Percentiles rank a stretch among this genome's conserved stretches.
These are phyloP conservation scores for Acipenser oxyrinchus DNA, from an alignment of 2,797 vertebrate species.

Conservation along the genomic window DNA sequence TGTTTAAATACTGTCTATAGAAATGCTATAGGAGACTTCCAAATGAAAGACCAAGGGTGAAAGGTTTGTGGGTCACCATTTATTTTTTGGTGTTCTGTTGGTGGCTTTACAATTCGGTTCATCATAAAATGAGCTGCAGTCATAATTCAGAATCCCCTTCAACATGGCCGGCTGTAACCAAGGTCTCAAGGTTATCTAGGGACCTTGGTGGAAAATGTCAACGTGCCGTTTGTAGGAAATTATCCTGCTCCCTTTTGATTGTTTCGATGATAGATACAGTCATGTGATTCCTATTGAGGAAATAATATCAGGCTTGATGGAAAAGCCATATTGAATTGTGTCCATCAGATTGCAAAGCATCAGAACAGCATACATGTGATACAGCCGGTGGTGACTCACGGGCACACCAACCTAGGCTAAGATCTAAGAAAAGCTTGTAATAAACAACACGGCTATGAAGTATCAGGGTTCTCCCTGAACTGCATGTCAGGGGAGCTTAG, in stretches of 20 bases:
- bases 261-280: conserved; percentile 1
- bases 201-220: background rate
- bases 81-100: conserved; percentile 1
- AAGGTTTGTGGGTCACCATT: background rate
- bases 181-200: background rate
- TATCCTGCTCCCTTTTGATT: background rate
- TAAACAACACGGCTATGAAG: no score
- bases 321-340: background rate
- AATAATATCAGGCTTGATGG: conserved; percentile 7
- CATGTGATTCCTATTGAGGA: background rate
- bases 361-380: background rate
- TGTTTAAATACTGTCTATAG: background rate
- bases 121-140: background rate
- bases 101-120: background rate
- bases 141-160: background rate
- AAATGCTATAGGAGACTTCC: background rate
- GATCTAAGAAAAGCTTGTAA: background rate
- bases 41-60: background rate
- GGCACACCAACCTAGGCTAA: background rate
- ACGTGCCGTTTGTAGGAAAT: background rate
- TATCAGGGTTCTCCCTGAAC: no score
- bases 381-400: background rate
- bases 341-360: background rate
- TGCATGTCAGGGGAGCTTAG: no score
- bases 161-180: background rate